These are phyloP conservation scores for Neosilurus hyrtlii DNA, from an alignment of 2,797 vertebrate species.

Conservation along the genomic window DNA sequence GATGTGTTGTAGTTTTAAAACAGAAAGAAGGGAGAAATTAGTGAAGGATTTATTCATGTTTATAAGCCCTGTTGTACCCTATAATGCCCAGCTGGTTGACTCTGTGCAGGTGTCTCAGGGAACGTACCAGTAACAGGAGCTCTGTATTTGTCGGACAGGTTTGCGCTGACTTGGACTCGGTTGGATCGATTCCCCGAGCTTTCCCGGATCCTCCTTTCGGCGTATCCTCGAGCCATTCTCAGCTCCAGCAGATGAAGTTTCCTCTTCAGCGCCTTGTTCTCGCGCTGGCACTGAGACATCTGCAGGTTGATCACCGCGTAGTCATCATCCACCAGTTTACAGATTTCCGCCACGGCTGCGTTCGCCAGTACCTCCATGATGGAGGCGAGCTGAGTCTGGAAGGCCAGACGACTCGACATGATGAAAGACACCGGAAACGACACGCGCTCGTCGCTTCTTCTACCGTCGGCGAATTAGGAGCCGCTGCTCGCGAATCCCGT, in stretches of 20 bases:
- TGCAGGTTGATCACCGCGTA: constrained; percentile 73
- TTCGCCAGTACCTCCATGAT: constrained; percentile 79
- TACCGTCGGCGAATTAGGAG: not conserved
- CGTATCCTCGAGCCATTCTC: constrained; percentile 69
- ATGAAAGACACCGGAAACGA: constrained; percentile 25
- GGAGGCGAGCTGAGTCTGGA: constrained; percentile 78
- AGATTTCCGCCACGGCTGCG: constrained; percentile 76
- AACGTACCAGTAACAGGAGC: constrained; percentile 57
- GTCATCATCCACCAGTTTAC: constrained; percentile 77
- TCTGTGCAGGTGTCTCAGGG: no score
- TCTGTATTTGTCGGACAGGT: constrained; percentile 58
- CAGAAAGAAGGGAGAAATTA: not conserved
- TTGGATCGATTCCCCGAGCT: constrained; percentile 56
- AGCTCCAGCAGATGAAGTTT: constrained; percentile 72
- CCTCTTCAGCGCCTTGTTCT: constrained; percentile 73
- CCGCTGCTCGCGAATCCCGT: not conserved
- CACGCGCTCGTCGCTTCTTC: not conserved
- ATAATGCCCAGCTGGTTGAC: no score
- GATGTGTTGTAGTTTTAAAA: not conserved
- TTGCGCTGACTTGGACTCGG: constrained; percentile 61
- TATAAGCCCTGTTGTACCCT: no score
- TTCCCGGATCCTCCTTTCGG: constrained; percentile 70
- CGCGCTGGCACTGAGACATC: constrained; percentile 75
- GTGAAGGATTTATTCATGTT: no score
- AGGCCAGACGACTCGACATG: constrained; percentile 72